Conservation (phyloP, 1,140 invertebrate species). For the Halotydeus destructor region DNA sequence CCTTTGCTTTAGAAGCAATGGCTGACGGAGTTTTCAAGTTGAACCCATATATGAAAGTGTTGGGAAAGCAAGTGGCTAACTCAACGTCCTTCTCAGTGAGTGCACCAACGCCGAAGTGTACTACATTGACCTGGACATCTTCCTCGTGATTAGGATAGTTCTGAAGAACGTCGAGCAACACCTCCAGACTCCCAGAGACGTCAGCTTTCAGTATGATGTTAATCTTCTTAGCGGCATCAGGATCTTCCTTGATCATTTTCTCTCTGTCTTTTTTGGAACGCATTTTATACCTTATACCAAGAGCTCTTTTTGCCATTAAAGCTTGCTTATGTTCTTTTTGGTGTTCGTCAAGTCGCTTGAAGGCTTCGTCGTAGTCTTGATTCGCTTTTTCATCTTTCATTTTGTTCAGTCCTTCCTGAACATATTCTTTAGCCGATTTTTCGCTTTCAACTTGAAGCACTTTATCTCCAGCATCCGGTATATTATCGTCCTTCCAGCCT, state of each 20-base stretch:
- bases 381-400: slow-evolving; percentile 37
- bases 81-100: slow-evolving; percentile 63
- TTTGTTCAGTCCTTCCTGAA: slow-evolving; percentile 35
- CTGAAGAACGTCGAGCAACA: slow-evolving; percentile 71
- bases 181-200: slow-evolving; percentile 76
- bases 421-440: slow-evolving; percentile 44
- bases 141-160: slow-evolving; percentile 48
- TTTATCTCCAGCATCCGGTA: slow-evolving; percentile 66
- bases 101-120: slow-evolving; percentile 72
- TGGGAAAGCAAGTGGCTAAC: slow-evolving; percentile 35
- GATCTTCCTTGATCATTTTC: slow-evolving; percentile 8
- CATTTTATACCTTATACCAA: not conserved
- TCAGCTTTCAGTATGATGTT: slow-evolving; percentile 30
- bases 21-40: slow-evolving; percentile 36
- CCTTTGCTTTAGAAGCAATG: slow-evolving; percentile 29
- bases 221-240: slow-evolving; percentile 8
- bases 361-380: slow-evolving; percentile 37
- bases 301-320: not conserved
- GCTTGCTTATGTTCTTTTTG: not conserved
- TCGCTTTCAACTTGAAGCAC: slow-evolving; percentile 61
- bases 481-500: slow-evolving; percentile 48
- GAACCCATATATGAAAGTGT: slow-evolving; percentile 54
- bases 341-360: slow-evolving; percentile 43
- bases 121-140: slow-evolving; percentile 50
- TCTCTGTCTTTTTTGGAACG: not conserved